Conservation (phyloP, 2,797 vertebrate species). For the Anas acuta region DNA sequence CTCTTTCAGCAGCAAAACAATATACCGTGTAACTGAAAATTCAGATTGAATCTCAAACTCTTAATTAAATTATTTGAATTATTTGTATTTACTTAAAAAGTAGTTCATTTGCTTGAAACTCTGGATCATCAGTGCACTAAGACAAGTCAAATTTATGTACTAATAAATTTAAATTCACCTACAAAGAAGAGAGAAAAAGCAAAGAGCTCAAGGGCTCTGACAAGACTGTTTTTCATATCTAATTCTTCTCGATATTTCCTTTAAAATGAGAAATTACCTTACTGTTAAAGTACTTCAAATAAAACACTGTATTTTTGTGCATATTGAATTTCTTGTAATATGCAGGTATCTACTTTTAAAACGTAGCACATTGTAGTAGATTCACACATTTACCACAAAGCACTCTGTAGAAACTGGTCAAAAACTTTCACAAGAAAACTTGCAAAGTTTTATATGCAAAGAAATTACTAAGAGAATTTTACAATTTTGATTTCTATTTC, state of each 20-base stretch:
- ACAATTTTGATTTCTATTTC: not conserved
- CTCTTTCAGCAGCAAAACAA: not conserved
- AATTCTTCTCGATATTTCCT: not conserved
- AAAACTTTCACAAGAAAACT: not conserved
- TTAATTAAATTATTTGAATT: not conserved
- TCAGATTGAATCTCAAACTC: not conserved
- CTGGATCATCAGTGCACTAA: not conserved
- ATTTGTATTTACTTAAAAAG: not conserved
- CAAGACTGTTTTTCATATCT: not conserved
- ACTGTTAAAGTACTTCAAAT: not conserved
- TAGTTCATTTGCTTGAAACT: not conserved
- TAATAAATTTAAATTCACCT: conserved; percentile 1
- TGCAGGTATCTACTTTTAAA: not conserved
- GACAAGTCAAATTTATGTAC: not conserved
- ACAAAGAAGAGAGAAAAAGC: not conserved
- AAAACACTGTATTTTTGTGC: not conserved
- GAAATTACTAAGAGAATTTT: not conserved
- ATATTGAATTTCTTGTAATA: not conserved
- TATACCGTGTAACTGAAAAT: not conserved
- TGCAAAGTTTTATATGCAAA: not conserved
- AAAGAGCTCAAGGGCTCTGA: not conserved
- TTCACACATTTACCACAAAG: not conserved
- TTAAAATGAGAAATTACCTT: not conserved
- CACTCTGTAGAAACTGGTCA: not conserved
- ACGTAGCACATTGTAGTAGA: not conserved